A percentile compares a stretch with the other conserved stretches of the same genome.
These are phyloP conservation scores for Bimastos eiseni DNA, from an alignment of 2,888 invertebrate species.

Conservation along the genomic window DNA sequence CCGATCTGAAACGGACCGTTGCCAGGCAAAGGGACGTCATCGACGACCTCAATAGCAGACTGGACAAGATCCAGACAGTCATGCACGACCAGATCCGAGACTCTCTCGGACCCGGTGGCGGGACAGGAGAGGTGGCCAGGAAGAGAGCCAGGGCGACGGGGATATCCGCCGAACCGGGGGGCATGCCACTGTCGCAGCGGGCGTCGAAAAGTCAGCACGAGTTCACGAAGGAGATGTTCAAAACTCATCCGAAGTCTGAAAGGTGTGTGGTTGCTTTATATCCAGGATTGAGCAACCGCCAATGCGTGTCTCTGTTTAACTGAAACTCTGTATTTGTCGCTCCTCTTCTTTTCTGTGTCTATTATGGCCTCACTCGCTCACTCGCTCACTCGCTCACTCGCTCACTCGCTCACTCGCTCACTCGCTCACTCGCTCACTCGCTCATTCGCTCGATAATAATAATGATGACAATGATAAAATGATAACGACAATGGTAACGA, in stretches of 20 bases:
- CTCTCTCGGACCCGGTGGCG: conserved; percentile 46
- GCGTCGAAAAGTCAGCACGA: conserved; percentile 78
- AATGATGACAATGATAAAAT: no score
- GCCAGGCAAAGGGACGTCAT: conserved; percentile 54
- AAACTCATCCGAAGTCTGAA: conserved; percentile 76
- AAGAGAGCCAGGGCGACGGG: conserved; percentile 82
- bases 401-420: no score
- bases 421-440: no score
- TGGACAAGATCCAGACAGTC: conserved; percentile 61
- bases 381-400: no score
- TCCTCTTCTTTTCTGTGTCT: no score
- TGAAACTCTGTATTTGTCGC: background rate
- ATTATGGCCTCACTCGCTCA: no score
- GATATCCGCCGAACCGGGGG: conserved; percentile 85
- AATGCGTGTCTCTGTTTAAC: background rate
- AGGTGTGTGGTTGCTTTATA: conserved; percentile 70
- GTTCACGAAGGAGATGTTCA: conserved; percentile 71
- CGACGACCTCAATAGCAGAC: conserved; percentile 54
- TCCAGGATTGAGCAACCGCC: no score
- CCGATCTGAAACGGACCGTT: conserved; percentile 73
- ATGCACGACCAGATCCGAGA: conserved; percentile 41
- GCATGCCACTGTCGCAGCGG: conserved; percentile 62
- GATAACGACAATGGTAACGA: no score
- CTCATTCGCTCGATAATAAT: no score
- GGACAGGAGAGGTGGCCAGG: conserved; percentile 63